Percentiles rank a stretch among this genome's conserved stretches.
These are phyloP conservation scores for Dreissena polymorpha DNA, from an alignment of 1,140 invertebrate species.

Conservation along the genomic window DNA sequence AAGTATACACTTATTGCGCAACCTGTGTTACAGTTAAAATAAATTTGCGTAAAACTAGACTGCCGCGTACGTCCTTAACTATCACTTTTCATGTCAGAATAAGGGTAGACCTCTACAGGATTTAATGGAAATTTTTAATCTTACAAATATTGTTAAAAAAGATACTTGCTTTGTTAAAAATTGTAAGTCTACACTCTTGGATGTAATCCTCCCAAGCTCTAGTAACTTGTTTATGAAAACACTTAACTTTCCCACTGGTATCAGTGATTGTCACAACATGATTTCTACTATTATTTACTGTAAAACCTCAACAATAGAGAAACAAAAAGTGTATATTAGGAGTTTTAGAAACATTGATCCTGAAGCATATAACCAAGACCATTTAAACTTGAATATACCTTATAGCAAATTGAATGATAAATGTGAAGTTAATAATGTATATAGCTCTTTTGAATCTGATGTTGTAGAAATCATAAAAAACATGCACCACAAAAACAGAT, in stretches of 20 bases:
- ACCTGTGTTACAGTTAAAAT: too few species aligned
- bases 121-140: conserved; percentile 23
- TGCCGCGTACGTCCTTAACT: too few species aligned
- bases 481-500: conserved; percentile 35
- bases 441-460: conserved; percentile 22
- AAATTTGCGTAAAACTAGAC: too few species aligned
- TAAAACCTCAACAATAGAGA: conserved; percentile 20
- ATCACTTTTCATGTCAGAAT: conserved; percentile 12
- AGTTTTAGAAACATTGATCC: conserved; percentile 33
- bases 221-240: conserved; percentile 19
- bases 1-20: too few species aligned
- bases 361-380: conserved; percentile 26
- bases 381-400: background rate
- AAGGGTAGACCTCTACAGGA: conserved; percentile 31
- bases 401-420: background rate
- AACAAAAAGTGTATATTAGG: conserved; percentile 33
- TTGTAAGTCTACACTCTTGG: background rate
- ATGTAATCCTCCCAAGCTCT: conserved; percentile 12
- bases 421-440: conserved; percentile 17
- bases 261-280: conserved; percentile 51
- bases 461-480: conserved; percentile 35
- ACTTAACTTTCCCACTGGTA: conserved; percentile 31
- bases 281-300: conserved; percentile 26
- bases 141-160: conserved; percentile 24
- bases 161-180: conserved; percentile 22